Base-by-base conservation (phyloP, 2,113 vertebrate genomes). In the Anarrhichthys ocellatus region DNA sequence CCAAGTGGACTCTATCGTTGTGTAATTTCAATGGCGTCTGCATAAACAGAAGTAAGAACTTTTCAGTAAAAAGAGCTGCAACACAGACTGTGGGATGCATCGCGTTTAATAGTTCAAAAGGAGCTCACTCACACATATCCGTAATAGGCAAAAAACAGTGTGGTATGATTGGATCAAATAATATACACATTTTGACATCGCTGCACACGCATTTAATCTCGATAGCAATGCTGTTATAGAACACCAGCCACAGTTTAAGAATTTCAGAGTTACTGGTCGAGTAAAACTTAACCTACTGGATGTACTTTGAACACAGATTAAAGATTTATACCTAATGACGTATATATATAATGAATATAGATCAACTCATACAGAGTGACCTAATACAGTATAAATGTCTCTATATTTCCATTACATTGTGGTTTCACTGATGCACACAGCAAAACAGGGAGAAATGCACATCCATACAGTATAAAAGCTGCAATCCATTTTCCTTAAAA, bases 391-490 rank as follows among this genome's bases (percentile, higher is more conserved):
- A 56, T 24, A 56, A 24, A 27, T 7, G 27, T 59, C 7, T 70
- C 0, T 67, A 75, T 61, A 24, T 68, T 54, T 79, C 13, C 61
- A 58, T 67, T 61, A 63, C 58, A 34, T 13, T 22, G 50, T 56
- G 2, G 50, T 29, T 73, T 59, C 9, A 79, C 15, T 36, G 22
- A 73, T 52, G 38, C 36, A 18, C 50, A 70, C n/a, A 61, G 22
- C 20, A 84, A 48, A 71, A 82, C 34, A 68, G 14, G 9, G 46
- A 72, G 22, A 64, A 82, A 79, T 83, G 63, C 71, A 82, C 77
- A 89, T 79, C 71, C 84, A 75, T 66, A 86, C 73, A 73, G 78
- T 92, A 92, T 59, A 90, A 92, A 93, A 88, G 61, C 83, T 66
- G 52, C 67, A 86, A 80, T 73, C 70, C 56, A 77, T 78, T 87